phyloP scores from a whole-genome alignment of 2,113 vertebrate species.

The Heptranchias perlo region DNA sequence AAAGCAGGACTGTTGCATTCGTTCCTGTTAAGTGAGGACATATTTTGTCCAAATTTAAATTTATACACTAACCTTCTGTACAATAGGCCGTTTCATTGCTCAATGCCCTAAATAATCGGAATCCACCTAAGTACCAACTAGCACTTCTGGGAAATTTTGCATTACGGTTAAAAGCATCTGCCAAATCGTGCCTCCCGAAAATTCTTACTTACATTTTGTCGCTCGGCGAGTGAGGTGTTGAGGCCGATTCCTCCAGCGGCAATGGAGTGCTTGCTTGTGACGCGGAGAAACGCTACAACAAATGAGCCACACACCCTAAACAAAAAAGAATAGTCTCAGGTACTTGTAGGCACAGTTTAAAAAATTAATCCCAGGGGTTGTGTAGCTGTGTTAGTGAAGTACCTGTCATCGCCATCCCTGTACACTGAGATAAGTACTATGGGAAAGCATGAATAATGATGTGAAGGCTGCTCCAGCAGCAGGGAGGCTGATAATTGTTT shows the following conservation, averaged over 20 bases:
- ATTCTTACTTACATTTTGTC: not conserved
- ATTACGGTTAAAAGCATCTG: not conserved
- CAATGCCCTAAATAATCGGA: not conserved
- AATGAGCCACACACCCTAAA: not conserved
- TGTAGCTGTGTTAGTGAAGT: slow-evolving; percentile 47
- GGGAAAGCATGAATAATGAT: slow-evolving; percentile 77
- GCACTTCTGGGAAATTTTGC: not conserved
- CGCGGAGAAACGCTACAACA: not conserved
- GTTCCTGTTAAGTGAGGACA: not conserved
- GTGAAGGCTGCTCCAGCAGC: slow-evolving; percentile 80
- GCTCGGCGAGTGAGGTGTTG: not conserved
- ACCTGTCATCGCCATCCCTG: slow-evolving; percentile 57
- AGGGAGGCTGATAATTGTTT: slow-evolving; percentile 95
- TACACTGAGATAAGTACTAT: slow-evolving; percentile 67
- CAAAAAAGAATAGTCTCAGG: slow-evolving; percentile 2
- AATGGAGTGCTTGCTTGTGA: not conserved
- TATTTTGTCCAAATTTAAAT: not conserved
- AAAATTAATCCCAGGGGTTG: slow-evolving; percentile 31
- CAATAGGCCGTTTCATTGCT: not conserved
- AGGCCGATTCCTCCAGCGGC: not conserved
- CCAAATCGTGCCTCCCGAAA: not conserved
- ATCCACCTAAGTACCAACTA: not conserved
- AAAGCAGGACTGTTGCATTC: not conserved
- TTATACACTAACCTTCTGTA: not conserved
- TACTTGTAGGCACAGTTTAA: slow-evolving; percentile 28